Evolutionary conservation across 1,140 invertebrate species (phyloP).

Genomic region (Calephelis virginiensis): DNA sequence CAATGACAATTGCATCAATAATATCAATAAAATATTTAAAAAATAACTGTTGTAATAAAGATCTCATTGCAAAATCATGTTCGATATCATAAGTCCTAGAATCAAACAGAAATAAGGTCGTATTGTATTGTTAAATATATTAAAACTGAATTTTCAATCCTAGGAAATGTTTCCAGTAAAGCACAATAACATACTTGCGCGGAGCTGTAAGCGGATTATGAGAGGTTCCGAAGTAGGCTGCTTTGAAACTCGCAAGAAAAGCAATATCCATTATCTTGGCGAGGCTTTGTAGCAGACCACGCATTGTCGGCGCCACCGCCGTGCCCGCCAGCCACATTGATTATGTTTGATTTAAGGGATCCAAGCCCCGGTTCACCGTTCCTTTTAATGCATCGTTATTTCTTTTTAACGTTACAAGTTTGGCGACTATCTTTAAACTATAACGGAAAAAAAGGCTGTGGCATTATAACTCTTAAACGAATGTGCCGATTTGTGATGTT

Average conservation of each 20-base stretch:
- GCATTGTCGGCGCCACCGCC: slow-evolving; percentile 44
- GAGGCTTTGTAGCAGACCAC: slow-evolving; percentile 53
- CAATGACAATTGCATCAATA: too few relatives aligned
- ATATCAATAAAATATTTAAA: too few relatives aligned
- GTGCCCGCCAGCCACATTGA: slow-evolving; percentile 11
- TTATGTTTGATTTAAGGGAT: slow-evolving; percentile 14
- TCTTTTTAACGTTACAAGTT: background rate
- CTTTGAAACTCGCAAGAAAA: slow-evolving; percentile 72
- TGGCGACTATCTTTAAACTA: background rate
- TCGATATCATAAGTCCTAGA: too few relatives aligned
- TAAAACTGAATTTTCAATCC: slow-evolving; percentile 30
- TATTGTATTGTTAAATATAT: background rate
- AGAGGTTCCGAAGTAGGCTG: slow-evolving; percentile 68
- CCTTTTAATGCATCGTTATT: slow-evolving; percentile 5
- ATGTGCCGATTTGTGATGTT: too few relatives aligned
- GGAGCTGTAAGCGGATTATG: slow-evolving; percentile 69
- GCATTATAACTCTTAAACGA: too few relatives aligned
- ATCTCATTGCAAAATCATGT: too few relatives aligned
- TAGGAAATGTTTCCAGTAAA: slow-evolving; percentile 60
- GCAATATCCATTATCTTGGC: too few relatives aligned
- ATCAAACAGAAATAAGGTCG: background rate
- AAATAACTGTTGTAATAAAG: too few relatives aligned
- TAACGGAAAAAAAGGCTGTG: background rate
- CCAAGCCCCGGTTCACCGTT: slow-evolving; percentile 3
- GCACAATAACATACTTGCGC: slow-evolving; percentile 65